phyloP scores from a whole-genome alignment of 1,140 invertebrate genomes.

The Zaprionus taronus region DNA sequence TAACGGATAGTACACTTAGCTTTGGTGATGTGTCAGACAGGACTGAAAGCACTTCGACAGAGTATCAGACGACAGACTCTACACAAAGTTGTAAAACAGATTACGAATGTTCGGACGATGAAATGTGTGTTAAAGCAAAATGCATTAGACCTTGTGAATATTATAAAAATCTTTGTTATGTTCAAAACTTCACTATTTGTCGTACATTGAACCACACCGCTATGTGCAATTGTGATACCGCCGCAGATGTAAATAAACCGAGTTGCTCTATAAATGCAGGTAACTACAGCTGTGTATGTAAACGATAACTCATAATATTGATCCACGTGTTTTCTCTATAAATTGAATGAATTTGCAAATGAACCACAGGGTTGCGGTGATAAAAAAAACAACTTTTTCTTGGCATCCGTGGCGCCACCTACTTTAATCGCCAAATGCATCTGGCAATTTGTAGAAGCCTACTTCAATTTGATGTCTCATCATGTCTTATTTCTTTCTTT shows the following conservation, averaged over 20 bases:
- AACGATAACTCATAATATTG: conserved; percentile 58
- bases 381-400: conserved; percentile 17
- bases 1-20: conserved; percentile 15
- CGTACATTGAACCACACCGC: conserved; percentile 85
- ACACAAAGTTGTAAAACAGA: conserved; percentile 58
- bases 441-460: conserved; percentile 73
- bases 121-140: conserved; percentile 85
- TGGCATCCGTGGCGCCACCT: conserved; percentile 66
- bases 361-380: conserved; percentile 75
- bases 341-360: conserved; percentile 74
- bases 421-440: conserved; percentile 72
- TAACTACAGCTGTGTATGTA: conserved; percentile 84
- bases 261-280: conserved; percentile 87
- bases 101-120: conserved; percentile 85
- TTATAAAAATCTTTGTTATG: conserved; percentile 75
- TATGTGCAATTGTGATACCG: conserved; percentile 85
- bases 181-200: conserved; percentile 78
- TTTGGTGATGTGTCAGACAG: conserved; percentile 29
- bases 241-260: conserved; percentile 76
- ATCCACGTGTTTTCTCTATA: conserved; percentile 49
- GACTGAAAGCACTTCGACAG: conserved; percentile 10
- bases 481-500: conserved; percentile 42
- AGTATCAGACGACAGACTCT: conserved; percentile 16
- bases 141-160: conserved; percentile 87
- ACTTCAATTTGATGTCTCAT: conserved; percentile 69